Conservation (phyloP, 2,113 vertebrate species). For the Ammodramus savannarum region DNA sequence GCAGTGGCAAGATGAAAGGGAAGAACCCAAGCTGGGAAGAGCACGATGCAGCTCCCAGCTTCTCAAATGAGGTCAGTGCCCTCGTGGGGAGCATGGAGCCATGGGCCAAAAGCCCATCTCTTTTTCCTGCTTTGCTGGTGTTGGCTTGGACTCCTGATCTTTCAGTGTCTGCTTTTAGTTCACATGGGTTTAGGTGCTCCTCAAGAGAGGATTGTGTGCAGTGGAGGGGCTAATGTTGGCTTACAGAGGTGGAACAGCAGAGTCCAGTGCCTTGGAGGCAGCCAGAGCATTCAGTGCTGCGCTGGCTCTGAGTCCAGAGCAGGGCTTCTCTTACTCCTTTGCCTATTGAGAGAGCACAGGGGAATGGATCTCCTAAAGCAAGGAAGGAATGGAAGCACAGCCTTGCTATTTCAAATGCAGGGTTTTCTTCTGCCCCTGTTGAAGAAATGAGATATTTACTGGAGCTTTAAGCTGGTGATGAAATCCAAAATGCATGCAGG, state of each 20-base stretch:
- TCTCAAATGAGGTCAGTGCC: slow-evolving; percentile 82
- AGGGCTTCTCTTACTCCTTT: not conserved
- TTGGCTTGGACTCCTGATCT: not conserved
- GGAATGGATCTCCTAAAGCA: accelerated
- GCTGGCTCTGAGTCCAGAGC: not conserved
- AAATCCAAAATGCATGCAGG: not conserved
- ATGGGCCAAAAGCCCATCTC: not conserved
- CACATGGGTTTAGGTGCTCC: not conserved
- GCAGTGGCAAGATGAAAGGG: slow-evolving; percentile 76
- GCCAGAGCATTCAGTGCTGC: not conserved
- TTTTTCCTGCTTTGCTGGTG: not conserved
- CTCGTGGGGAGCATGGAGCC: not conserved
- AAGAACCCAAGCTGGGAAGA: slow-evolving; percentile 87
- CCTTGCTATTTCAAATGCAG: not conserved
- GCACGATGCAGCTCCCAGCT: slow-evolving; percentile 77
- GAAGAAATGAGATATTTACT: not conserved
- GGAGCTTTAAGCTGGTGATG: slow-evolving; percentile 26
- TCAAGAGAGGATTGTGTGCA: not conserved
- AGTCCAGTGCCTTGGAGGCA: not conserved
- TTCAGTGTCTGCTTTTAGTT: not conserved
- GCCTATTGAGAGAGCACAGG: not conserved
- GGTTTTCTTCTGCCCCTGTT: not conserved
- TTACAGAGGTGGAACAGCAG: not conserved
- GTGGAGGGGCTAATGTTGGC: not conserved
- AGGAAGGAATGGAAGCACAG: not conserved